phyloP scores from a whole-genome alignment of 2,113 vertebrate genomes.

The Myrmophylax atrothorax region DNA sequence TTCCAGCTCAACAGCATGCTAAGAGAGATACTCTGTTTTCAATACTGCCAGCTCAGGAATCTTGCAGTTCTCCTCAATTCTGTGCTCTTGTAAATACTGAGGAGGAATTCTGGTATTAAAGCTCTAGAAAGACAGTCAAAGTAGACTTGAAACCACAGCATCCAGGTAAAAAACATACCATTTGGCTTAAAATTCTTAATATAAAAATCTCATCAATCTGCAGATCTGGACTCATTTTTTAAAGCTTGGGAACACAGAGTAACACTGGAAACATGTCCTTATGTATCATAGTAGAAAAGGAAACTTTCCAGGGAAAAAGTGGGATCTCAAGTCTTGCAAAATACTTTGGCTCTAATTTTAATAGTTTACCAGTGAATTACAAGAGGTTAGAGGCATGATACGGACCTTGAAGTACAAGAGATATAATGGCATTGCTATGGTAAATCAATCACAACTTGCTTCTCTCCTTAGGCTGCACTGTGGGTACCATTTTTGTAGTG shows the following conservation, averaged over 20 bases:
- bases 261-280: background rate
- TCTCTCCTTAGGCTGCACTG: background rate
- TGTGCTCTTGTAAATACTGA: background rate
- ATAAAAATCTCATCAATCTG: background rate
- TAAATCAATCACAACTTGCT: background rate
- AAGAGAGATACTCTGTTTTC: background rate
- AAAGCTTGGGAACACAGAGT: background rate
- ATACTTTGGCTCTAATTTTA: background rate
- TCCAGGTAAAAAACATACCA: background rate
- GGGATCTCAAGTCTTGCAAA: background rate
- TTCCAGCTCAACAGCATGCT: background rate
- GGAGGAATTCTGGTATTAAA: background rate
- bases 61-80: background rate
- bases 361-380: background rate
- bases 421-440: background rate
- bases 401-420: fast-evolving
- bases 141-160: background rate
- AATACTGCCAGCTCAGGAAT: background rate
- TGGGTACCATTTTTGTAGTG: background rate
- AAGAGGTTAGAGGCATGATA: background rate
- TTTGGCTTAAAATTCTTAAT: background rate
- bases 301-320: background rate
- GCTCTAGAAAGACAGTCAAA: background rate
- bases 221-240: background rate
- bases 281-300: background rate